These are phyloP conservation scores for Rhyacophila evoluta DNA, from an alignment of 2,888 invertebrate species.

Conservation along the genomic window DNA sequence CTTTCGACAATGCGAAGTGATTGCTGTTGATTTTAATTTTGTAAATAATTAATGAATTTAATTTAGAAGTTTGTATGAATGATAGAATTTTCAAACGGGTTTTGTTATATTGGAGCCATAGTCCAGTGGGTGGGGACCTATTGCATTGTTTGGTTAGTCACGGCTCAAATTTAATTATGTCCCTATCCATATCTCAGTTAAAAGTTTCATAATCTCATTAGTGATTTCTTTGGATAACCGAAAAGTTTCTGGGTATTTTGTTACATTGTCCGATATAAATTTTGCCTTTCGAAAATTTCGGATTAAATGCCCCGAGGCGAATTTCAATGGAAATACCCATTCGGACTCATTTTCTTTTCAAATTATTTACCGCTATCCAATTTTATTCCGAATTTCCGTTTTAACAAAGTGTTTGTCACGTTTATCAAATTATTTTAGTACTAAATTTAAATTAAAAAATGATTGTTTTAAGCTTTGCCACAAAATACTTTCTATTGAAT, in stretches of 20 bases:
- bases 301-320: background rate
- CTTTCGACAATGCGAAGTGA: too few relatives aligned
- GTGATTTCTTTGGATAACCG: background rate
- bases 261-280: background rate
- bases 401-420: too few relatives aligned
- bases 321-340: background rate
- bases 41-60: background rate
- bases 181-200: background rate
- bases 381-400: too few relatives aligned
- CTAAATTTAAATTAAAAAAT: too few relatives aligned
- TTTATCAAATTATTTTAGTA: too few relatives aligned
- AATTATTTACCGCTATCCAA: background rate
- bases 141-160: background rate
- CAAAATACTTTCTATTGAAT: too few relatives aligned
- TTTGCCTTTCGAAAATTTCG: background rate
- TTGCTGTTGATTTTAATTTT: background rate
- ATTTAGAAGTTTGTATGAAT: background rate
- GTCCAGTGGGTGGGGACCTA: background rate
- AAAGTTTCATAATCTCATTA: conserved; percentile 17
- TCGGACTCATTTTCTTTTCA: background rate
- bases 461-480: too few relatives aligned
- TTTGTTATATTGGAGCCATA: background rate
- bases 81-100: background rate
- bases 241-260: background rate
- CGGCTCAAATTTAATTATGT: background rate